phyloP scores from a whole-genome alignment of 2,113 vertebrate species.

The Entosphenus tridentatus region DNA sequence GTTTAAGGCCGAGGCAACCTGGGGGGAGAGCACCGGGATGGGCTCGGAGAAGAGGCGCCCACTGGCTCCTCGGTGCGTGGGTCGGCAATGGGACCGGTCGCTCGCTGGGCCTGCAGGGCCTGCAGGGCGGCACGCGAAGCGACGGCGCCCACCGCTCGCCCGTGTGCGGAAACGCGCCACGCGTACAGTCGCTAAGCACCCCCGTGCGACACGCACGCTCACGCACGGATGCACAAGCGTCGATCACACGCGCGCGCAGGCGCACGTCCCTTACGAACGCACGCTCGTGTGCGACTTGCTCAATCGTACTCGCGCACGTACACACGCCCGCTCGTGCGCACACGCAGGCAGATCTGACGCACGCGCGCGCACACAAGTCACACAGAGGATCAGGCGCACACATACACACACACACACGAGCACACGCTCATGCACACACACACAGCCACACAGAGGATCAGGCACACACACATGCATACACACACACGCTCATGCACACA shows the following conservation, averaged over 20 bases:
- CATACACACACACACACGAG: background rate
- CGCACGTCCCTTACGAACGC: background rate
- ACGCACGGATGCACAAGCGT: no score
- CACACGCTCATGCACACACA: background rate
- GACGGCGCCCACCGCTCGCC: no score
- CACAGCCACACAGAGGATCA: no score
- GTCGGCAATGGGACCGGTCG: no score
- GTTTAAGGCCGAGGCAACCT: no score
- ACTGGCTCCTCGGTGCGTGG: no score
- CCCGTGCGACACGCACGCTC: no score
- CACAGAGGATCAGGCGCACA: background rate
- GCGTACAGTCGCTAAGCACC: no score
- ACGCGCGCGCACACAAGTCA: background rate
- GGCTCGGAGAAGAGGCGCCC: no score
- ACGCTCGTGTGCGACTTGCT: background rate
- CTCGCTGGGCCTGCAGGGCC: no score
- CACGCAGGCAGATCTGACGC: background rate
- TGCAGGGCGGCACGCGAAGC: no score
- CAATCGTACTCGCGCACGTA: background rate
- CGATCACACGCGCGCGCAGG: background rate
- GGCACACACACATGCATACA: background rate
- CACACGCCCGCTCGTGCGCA: background rate
- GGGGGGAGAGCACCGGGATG: no score
- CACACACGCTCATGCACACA: background rate
- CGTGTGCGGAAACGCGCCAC: background rate